Evolutionary conservation across 1,140 invertebrate species (phyloP), one percentile per base, ranked within the genome.

Genomic region (Drosophila carrolli): DNA sequence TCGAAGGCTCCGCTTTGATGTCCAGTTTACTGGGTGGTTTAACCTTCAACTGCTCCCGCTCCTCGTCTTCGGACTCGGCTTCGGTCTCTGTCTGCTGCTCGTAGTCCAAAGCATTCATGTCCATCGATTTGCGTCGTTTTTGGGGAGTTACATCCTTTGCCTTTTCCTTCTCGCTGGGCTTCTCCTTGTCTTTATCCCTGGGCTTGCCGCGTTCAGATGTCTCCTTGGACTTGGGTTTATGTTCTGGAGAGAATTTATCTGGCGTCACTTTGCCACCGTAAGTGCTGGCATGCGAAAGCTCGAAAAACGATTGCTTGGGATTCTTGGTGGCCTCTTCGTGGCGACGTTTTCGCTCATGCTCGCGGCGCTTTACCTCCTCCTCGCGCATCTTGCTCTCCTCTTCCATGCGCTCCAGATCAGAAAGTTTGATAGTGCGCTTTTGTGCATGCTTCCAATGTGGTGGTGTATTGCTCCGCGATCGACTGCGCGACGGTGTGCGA

Each of bases 391-490:
- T 93, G 41, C 93, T 94, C 81, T 95, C 94, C 62, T 94, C 94
- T 91, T 96, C 95, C 46, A 95, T 93, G 92, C 95, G 94, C 93
- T 97, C 96, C 81, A 96, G 95, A 89, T 97, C 96, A 5, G 96
- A 96, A 1, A 97, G 93, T 86, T 97, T 96, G 37, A 97, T 96
- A 44, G 96, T 96, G 66, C 96, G 94, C 38, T 95, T 94, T 92
- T 97, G 96, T 57, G 96, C 97, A 91, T 97, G 96, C 44, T 95
- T 95, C 97, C 97, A 98, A 93, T 98, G 97, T 10, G 97, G 96
- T 9, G 97, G 97, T 10, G 97, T 98, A 19, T 94, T 94, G 90
- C 97, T 98, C 59, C 97, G 94, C 0, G 96, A 97, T 1, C 96
- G 95, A 74, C 95, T 96, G 37, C 96, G 94, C 11, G 96, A 97